Percentiles rank a stretch among this genome's conserved stretches.
These are phyloP conservation scores for Acleris sparsana DNA, from an alignment of 2,888 invertebrate species.

Conservation along the genomic window DNA sequence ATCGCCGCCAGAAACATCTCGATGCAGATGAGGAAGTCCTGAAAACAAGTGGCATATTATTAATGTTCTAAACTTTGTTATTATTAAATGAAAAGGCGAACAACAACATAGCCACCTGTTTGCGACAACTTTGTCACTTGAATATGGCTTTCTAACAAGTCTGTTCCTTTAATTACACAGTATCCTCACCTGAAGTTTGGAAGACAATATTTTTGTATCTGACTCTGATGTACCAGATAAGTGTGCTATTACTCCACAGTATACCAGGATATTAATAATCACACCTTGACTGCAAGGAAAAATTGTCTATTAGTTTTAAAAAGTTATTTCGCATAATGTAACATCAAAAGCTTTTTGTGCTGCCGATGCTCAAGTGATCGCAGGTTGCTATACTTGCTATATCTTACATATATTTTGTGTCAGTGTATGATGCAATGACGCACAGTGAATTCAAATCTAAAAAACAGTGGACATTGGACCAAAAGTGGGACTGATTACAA, in stretches of 20 bases:
- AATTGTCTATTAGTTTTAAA: slow-evolving; percentile 1
- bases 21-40: slow-evolving; percentile 98
- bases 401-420: no score
- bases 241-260: slow-evolving; percentile 90
- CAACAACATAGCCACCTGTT: no score
- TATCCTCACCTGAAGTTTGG: slow-evolving; percentile 88
- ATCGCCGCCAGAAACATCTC: slow-evolving; percentile 99
- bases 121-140: no score
- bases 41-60: slow-evolving; percentile 50
- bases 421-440: no score
- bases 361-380: no score
- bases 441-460: no score
- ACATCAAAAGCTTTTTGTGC: no score
- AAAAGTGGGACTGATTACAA: no score
- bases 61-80: no score
- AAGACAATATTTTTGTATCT: slow-evolving; percentile 89
- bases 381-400: no score
- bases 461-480: no score
- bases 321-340: not conserved
- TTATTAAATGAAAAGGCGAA: no score
- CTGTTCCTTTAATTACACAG: not conserved
- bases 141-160: not conserved
- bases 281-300: slow-evolving; percentile 92
- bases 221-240: slow-evolving; percentile 88
- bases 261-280: slow-evolving; percentile 93